phyloP scores from a whole-genome alignment of 2,113 vertebrate species.

The Capreolus pygargus region DNA sequence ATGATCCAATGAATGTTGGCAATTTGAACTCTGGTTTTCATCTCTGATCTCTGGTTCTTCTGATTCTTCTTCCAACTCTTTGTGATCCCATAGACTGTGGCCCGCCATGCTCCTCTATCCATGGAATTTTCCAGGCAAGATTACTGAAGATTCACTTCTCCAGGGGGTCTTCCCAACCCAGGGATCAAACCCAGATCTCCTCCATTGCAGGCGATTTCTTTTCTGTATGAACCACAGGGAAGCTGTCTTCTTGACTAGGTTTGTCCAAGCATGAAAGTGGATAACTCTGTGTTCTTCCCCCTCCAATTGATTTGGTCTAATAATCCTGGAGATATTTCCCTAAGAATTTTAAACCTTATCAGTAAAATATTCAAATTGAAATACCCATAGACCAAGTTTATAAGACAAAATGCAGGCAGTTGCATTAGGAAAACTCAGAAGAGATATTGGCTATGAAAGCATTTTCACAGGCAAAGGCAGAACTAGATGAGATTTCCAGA shows the following conservation, averaged over 20 bases:
- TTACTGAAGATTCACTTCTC: not conserved
- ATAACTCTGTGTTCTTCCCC: not conserved
- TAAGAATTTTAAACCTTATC: not conserved
- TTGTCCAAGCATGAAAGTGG: not conserved
- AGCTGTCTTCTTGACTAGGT: not conserved
- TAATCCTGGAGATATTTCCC: not conserved
- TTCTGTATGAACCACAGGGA: not conserved
- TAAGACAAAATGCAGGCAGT: not conserved
- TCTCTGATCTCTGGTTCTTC: not conserved
- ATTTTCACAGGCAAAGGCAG: not conserved
- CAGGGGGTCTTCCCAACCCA: not conserved
- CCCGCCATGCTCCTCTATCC: not conserved
- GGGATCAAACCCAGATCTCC: not conserved
- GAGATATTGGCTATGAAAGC: not conserved
- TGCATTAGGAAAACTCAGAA: not conserved
- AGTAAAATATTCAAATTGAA: not conserved
- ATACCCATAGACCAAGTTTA: not conserved
- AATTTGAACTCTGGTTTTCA: not conserved
- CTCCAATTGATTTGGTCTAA: not conserved
- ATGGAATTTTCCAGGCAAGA: not conserved
- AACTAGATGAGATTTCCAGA: not conserved
- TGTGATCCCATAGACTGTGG: not conserved
- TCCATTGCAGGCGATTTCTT: not conserved
- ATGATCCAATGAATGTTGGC: not conserved
- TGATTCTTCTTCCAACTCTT: not conserved